Conservation (phyloP, 2,888 invertebrate species). For the Choristoneura rosaceana region DNA sequence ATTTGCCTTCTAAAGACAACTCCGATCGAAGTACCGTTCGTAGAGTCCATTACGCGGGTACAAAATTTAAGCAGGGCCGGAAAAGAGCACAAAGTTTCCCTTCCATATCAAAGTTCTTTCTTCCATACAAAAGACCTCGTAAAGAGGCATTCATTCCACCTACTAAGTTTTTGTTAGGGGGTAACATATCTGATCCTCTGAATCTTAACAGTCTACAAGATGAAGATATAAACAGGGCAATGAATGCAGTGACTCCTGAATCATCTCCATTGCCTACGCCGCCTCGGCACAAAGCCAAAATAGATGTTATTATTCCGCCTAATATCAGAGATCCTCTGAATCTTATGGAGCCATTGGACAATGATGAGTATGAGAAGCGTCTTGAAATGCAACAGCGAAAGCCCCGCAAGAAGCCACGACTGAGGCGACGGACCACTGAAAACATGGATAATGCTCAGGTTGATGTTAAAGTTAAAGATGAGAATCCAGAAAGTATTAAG, state of each 20-base stretch:
- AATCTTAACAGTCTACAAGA: constrained; percentile 96
- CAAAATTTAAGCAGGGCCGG: constrained; percentile 82
- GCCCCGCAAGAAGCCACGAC: constrained; percentile 89
- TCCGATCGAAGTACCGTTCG: constrained; percentile 71
- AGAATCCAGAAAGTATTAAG: constrained; percentile 63
- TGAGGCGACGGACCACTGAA: constrained; percentile 79
- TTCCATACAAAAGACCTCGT: constrained; percentile 90
- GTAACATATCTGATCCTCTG: constrained; percentile 97
- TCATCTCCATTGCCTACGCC: constrained; percentile 96
- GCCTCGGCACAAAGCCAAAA: constrained; percentile 90
- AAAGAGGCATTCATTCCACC: constrained; percentile 93
- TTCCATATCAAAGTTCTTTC: constrained; percentile 89
- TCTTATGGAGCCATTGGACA: constrained; percentile 91
- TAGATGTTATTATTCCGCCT: constrained; percentile 96
- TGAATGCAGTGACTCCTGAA: constrained; percentile 96
- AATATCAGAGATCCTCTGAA: constrained; percentile 97
- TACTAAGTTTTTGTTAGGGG: constrained; percentile 96
- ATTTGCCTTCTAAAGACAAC: constrained; percentile 72
- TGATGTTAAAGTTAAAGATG: constrained; percentile 57
- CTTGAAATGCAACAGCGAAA: constrained; percentile 89
- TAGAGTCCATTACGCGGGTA: constrained; percentile 74
- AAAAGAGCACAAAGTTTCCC: constrained; percentile 90
- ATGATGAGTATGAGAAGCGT: constrained; percentile 93
- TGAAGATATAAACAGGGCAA: constrained; percentile 90
- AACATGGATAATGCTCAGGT: constrained; percentile 66